phyloP scores from a whole-genome alignment of 92 coral and sea anemone genomes.

The Isaurus tuberculatus region DNA sequence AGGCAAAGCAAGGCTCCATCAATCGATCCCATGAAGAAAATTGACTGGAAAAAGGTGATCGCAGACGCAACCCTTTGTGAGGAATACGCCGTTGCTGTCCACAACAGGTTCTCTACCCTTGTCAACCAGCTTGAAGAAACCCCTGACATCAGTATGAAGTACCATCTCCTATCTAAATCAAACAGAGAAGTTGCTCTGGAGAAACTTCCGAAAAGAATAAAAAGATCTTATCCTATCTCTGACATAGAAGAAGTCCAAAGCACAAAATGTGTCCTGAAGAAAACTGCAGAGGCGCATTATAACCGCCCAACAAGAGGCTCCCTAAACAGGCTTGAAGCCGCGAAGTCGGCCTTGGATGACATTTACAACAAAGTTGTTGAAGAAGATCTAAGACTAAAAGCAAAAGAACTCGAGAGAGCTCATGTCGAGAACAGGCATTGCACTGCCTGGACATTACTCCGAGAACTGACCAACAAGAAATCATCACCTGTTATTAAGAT shows the following conservation, averaged over 20 bases:
- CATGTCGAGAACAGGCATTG: not conserved
- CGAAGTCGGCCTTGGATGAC: not conserved
- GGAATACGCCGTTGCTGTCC: slow-evolving; percentile 45
- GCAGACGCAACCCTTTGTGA: slow-evolving; percentile 37
- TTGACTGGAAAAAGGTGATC: slow-evolving; percentile 35
- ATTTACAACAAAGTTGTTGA: not conserved
- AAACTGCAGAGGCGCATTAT: not conserved
- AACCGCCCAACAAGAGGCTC: slow-evolving; percentile 1
- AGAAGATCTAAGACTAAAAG: not conserved
- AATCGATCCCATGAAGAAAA: slow-evolving; percentile 3
- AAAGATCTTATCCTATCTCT: slow-evolving; percentile 9
- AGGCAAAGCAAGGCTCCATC: slow-evolving; percentile 44
- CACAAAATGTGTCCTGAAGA: not conserved
- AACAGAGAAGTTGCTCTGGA: slow-evolving; percentile 43
- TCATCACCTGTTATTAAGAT: slow-evolving; percentile 12
- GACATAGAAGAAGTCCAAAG: not conserved
- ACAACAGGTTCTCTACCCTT: slow-evolving; percentile 34
- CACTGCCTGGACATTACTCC: not conserved
- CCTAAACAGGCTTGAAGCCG: not conserved
- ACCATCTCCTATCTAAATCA: slow-evolving; percentile 23
- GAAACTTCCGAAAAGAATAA: slow-evolving; percentile 25
- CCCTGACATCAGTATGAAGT: slow-evolving; percentile 28
- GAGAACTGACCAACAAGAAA: slow-evolving; percentile 7
- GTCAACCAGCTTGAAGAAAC: slow-evolving; percentile 29
- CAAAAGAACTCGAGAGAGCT: not conserved